A percentile compares a stretch with the other conserved stretches of the same genome.
Conservation (phyloP, 2,888 invertebrate species). For the Leptinotarsa haldemani region DNA sequence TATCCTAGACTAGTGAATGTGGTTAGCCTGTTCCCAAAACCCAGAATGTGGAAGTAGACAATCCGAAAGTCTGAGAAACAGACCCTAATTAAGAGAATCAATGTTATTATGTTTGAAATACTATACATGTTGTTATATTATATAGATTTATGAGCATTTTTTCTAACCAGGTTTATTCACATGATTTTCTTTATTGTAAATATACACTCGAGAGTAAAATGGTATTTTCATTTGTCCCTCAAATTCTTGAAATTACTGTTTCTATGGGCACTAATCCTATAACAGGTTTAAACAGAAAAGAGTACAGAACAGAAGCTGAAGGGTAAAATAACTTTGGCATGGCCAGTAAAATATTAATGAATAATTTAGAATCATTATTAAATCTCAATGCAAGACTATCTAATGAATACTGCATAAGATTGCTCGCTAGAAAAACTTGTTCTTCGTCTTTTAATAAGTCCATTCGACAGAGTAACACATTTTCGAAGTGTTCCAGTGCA, state of each 20-base stretch:
- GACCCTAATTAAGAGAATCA: slow-evolving; percentile 47
- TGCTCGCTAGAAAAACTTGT: slow-evolving; percentile 51
- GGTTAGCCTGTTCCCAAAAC: slow-evolving; percentile 19
- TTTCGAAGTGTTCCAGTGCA: slow-evolving; percentile 60
- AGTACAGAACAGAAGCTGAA: slow-evolving; percentile 55
- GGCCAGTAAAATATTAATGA: slow-evolving; percentile 55
- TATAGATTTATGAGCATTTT: slow-evolving; percentile 53
- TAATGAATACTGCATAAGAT: slow-evolving; percentile 48
- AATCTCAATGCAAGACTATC: slow-evolving; percentile 50
- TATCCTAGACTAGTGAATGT: slow-evolving; percentile 27
- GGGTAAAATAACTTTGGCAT: slow-evolving; percentile 58
- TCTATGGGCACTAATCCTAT: slow-evolving; percentile 64
- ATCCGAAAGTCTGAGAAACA: slow-evolving; percentile 52
- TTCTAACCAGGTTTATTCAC: slow-evolving; percentile 51
- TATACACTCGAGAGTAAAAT: slow-evolving; percentile 43
- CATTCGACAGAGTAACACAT: slow-evolving; percentile 58
- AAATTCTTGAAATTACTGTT: slow-evolving; percentile 64
- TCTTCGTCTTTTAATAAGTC: slow-evolving; percentile 57
- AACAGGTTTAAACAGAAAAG: slow-evolving; percentile 62
- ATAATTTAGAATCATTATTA: slow-evolving; percentile 50
- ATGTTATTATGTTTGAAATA: slow-evolving; percentile 54
- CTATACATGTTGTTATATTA: slow-evolving; percentile 54
- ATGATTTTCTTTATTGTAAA: slow-evolving; percentile 51
- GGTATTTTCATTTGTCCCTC: slow-evolving; percentile 34
- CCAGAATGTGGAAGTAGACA: slow-evolving; percentile 52